Evolutionary conservation across 2,113 vertebrate genomes (phyloP), one percentile per base, ranked within the genome.

Genomic region (Peromyscus leucopus): DNA sequence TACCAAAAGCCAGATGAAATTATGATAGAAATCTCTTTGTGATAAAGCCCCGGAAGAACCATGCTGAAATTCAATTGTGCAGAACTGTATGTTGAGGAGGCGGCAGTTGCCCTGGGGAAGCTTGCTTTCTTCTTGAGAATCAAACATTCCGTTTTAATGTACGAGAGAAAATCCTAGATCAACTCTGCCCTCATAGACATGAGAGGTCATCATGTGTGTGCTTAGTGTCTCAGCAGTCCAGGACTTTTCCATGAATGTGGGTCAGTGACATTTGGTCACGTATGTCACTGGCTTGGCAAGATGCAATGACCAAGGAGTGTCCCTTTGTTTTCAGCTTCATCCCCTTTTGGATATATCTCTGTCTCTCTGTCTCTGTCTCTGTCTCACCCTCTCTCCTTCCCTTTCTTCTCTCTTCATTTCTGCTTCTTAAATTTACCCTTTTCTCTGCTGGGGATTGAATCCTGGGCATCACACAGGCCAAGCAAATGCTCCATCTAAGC

Each of bases 21-120:
- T 72, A 88, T 63, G 94, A 65, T 48, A 71, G 83, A 89, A 93
- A 75, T 89, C 71, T 94, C 87, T 79, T 67, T 75, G 92, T 96
- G 74, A 84, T 67, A 13, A 78, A 89, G 82, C 33, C 61, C 78
- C 83, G 55, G 67, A 94, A 92, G 67, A 95, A 74, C 28, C 48
- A 83, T 10, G 42, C 51, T 36, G 95, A 93, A 90, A 94, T 92
- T 78, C 75, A 69, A 10, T 3, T 48, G 28, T 65, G 65, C 1
- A 42, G 59, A 79, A 59, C 26, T 36, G 16, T 2, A 2, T 2
- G 0, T 31, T 36, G 36, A 69, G 91, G 96, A 59, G 36, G 46
- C 1, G 7, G 79, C 10, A 36, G 88, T 28, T 86, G 80, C 85
- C 96, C 86, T 7, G 17, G 83, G 89, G 79, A 83, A 21, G 84